Evolutionary conservation across 2,113 vertebrate species (phyloP), one percentile per base, ranked within the genome.

Genomic region (Brachypodius melanocephalos): DNA sequence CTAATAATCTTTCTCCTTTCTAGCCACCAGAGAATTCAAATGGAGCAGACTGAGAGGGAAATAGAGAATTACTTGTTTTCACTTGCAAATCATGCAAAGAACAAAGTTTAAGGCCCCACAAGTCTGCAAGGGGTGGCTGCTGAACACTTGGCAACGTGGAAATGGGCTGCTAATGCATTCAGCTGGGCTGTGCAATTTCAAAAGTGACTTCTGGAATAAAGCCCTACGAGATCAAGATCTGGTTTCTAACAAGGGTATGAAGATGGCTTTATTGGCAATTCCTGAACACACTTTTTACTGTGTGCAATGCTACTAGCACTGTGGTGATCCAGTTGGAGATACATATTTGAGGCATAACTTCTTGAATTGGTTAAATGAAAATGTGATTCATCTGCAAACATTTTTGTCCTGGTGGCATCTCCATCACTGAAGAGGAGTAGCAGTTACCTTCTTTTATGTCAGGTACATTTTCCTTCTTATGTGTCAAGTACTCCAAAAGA

Each of bases 71-170:
- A 42, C 22, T 73, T 6, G 2, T 55, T 82, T 92, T 84, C 51
- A 62, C 65, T 87, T 87, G 80, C 59, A 90, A 86, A 81, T 86
- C 17, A 18, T 49, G 12, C 58, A 51, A 61, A 59, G 69, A 74
- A 42, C 0, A 0, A 54, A 17, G 25, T 45, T 54, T 76, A 69
- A 83, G 58, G 75, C 28, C 36, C 54, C 31, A 7, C 2, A 19
- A 36, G 29, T 45, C 65, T 77, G 59, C 76, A 69, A 2, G 22
- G 22, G 17, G 31, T 75, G 28, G 18, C 71, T 65, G 48, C 25
- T 0, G 0, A 46, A 72, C 2, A 3, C 48, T 25, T 18, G 46
- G 19, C 34, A 43, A 43, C 7, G 4, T 12, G 25, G 58, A 52
- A 26, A 4, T 54, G 45, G 63, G 9, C 9, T 73, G 54, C 24